Conservation (phyloP, 2,113 vertebrate genomes). For the Capra hircus region DNA sequence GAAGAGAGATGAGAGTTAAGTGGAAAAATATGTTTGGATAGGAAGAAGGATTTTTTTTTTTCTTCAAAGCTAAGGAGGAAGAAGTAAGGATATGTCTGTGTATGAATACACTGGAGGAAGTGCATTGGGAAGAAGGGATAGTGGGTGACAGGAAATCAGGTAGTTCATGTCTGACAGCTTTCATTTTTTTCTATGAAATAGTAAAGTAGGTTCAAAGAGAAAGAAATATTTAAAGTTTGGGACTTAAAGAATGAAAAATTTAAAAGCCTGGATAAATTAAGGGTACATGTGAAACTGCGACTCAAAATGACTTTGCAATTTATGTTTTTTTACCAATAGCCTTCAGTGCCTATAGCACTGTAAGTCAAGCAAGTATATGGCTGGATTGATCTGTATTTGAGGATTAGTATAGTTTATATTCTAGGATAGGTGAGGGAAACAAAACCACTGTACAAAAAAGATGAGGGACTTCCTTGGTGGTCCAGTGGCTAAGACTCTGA, state of each 20-base stretch:
- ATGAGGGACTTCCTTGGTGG: background rate
- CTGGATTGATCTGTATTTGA: background rate
- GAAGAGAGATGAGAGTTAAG: background rate
- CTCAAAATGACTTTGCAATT: background rate
- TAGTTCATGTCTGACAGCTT: background rate
- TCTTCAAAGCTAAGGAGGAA: background rate
- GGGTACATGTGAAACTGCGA: background rate
- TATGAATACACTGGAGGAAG: background rate
- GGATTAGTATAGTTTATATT: background rate
- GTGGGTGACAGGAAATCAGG: background rate
- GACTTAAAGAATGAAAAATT: background rate
- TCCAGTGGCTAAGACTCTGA: background rate
- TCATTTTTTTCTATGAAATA: background rate
- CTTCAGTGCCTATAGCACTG: background rate
- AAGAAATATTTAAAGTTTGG: background rate
- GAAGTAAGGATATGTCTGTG: background rate
- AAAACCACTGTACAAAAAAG: background rate
- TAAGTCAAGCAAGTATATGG: background rate
- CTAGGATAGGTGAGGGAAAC: background rate
- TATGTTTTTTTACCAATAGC: background rate
- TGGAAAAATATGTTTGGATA: background rate
- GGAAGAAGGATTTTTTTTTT: background rate
- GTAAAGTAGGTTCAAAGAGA: background rate
- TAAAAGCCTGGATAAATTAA: background rate
- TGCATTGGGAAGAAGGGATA: background rate